Percentiles rank a stretch among this genome's conserved stretches.
phyloP scores from a whole-genome alignment of 2,113 vertebrate species.

The Rhabdomys dilectus region DNA sequence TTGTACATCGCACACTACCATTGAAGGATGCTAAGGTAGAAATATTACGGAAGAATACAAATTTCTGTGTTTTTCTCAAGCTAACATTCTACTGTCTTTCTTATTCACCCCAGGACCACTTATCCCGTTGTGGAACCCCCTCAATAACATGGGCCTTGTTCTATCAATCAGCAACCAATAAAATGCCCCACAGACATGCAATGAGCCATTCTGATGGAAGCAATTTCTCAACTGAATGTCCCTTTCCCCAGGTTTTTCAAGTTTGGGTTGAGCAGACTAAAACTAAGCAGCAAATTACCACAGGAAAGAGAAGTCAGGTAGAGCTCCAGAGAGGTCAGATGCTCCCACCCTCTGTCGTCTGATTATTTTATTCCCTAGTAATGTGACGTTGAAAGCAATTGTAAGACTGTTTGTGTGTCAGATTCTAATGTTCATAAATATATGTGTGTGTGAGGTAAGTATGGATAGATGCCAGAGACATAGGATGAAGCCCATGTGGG shows the following conservation, averaged over 20 bases:
- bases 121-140: not conserved
- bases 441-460: not conserved
- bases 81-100: not conserved
- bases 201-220: not conserved
- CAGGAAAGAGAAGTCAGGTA: not conserved
- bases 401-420: not conserved
- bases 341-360: accelerated
- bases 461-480: too few relatives aligned
- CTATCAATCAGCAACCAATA: not conserved
- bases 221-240: not conserved
- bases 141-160: not conserved
- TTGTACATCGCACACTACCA: not conserved
- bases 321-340: not conserved
- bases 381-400: not conserved
- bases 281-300: not conserved
- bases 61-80: not conserved
- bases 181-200: not conserved
- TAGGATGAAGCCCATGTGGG: not conserved
- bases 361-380: not conserved
- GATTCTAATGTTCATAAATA: not conserved
- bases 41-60: not conserved
- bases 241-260: not conserved
- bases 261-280: not conserved
- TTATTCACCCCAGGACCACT: not conserved
- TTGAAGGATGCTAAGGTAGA: not conserved